These are phyloP conservation scores for Cygnus buccinator DNA, from an alignment of 2,113 vertebrate species.

Conservation along the genomic window DNA sequence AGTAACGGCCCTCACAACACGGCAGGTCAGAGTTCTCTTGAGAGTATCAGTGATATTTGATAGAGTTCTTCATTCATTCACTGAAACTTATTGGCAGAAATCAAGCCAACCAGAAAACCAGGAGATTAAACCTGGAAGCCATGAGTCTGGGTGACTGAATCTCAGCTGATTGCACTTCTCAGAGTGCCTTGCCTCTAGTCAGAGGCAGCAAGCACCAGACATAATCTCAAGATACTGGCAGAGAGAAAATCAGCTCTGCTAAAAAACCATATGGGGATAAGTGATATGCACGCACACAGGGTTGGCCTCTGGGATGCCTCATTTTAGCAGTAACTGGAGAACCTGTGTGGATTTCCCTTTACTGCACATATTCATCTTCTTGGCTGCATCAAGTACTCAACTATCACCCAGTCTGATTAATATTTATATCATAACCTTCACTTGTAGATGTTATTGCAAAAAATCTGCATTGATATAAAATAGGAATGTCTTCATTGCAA, in stretches of 20 bases:
- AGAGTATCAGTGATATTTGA: not conserved
- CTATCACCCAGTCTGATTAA: not conserved
- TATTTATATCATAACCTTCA: not conserved
- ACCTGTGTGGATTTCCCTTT: not conserved
- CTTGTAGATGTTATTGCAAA: not conserved
- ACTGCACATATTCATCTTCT: not conserved
- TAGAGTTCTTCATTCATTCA: not conserved
- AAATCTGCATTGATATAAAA: not conserved
- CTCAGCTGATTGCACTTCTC: not conserved
- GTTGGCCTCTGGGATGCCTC: not conserved
- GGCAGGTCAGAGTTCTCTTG: not conserved
- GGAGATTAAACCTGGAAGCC: not conserved
- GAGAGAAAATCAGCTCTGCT: not conserved
- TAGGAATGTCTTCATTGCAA: not conserved
- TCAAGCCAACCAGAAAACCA: constrained; percentile 14
- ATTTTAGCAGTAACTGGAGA: not conserved
- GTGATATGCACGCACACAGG: not conserved
- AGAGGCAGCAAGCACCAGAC: not conserved
- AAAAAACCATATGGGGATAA: not conserved
- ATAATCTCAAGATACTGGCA: not conserved
- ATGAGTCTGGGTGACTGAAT: not conserved
- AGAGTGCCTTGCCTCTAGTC: not conserved
- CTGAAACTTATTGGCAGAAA: not conserved
- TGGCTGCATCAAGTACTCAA: not conserved
- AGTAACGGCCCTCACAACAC: not conserved